These are phyloP conservation scores for Eupithecia exiguata DNA, from an alignment of 2,888 invertebrate genomes.

Conservation along the genomic window DNA sequence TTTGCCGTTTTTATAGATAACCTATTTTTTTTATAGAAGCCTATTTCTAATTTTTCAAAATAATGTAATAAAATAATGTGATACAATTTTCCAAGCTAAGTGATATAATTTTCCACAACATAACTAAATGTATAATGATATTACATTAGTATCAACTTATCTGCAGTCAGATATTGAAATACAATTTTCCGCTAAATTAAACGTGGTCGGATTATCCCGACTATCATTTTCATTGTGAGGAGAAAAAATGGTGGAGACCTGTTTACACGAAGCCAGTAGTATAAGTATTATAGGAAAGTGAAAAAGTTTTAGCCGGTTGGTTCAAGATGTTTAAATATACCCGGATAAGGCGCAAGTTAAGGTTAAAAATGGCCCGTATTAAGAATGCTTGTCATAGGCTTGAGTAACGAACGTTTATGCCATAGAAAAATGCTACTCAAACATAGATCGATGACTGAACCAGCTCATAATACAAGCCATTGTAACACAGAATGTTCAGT, in stretches of 20 bases:
- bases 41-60: too few relatives aligned
- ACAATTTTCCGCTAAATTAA: conserved; percentile 78
- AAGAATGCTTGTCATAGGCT: too few relatives aligned
- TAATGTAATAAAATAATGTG: too few relatives aligned
- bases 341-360: too few relatives aligned
- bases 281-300: too few relatives aligned
- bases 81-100: too few relatives aligned
- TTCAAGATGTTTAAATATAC: not conserved
- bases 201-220: conserved; percentile 60
- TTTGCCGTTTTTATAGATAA: too few relatives aligned
- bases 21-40: too few relatives aligned
- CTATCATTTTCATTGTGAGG: conserved; percentile 50
- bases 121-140: conserved; percentile 6
- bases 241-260: conserved; percentile 53
- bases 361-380: too few relatives aligned
- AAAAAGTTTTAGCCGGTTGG: not conserved
- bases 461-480: not conserved
- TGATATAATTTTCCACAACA: not conserved
- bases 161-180: conserved; percentile 48
- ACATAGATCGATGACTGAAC: too few relatives aligned
- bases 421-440: too few relatives aligned
- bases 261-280: conserved; percentile 26
- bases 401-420: too few relatives aligned
- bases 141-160: conserved; percentile 29
- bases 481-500: not conserved